phyloP scores from a whole-genome alignment of 2,113 vertebrate species.

The Dromaius novaehollandiae region DNA sequence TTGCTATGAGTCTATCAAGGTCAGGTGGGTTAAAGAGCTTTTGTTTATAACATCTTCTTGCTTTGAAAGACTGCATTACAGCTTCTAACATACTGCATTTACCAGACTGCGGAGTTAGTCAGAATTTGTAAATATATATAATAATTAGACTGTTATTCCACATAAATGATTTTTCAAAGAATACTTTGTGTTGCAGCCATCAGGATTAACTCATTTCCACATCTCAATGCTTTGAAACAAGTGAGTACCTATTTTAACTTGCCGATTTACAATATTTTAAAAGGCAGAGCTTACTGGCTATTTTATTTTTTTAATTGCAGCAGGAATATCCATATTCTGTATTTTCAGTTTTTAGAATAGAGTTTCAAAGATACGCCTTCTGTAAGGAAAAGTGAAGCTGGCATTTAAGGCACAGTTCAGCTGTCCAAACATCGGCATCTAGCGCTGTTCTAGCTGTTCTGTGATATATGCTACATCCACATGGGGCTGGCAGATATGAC shows the following conservation, averaged over 20 bases:
- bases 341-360: background rate
- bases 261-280: background rate
- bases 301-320: background rate
- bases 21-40: background rate
- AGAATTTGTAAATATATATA: background rate
- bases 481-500: accelerated
- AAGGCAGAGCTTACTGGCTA: background rate
- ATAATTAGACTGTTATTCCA: background rate
- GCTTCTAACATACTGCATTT: background rate
- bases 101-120: background rate
- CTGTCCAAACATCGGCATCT: background rate
- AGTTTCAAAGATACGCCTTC: background rate
- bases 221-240: background rate
- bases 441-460: background rate
- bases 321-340: background rate
- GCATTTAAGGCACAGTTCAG: background rate
- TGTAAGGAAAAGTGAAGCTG: background rate
- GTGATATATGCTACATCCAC: background rate
- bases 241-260: background rate
- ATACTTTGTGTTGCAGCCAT: background rate
- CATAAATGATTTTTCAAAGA: background rate
- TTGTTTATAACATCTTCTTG: background rate
- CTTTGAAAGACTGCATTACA: background rate
- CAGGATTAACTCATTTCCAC: background rate
- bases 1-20: background rate